A percentile compares a stretch with the other conserved stretches of the same genome.
Evolutionary conservation across 2,888 invertebrate species (phyloP).

Genomic region (Clistopyga incitator): DNA sequence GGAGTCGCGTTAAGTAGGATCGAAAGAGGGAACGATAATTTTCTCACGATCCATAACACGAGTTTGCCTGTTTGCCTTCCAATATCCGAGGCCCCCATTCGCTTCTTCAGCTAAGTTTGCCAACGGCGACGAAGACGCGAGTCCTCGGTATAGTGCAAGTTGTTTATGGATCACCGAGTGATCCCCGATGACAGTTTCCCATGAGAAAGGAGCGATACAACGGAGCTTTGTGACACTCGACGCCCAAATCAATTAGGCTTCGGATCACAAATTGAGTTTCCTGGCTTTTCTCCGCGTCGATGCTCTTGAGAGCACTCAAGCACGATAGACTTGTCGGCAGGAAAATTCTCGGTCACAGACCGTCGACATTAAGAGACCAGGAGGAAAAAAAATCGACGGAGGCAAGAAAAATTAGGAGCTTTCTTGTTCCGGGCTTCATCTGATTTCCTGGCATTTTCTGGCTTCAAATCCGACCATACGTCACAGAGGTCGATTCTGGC

Average conservation of each 20-base stretch:
- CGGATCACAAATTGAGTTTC: constrained; percentile 49
- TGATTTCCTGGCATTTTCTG: not conserved
- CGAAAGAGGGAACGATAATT: constrained; percentile 11
- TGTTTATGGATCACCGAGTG: not conserved
- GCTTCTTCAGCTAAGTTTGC: constrained; percentile 37
- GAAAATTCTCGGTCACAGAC: not conserved
- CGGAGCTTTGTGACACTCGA: constrained; percentile 9
- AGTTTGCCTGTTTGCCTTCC: constrained; percentile 33
- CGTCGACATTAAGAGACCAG: not conserved
- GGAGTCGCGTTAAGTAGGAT: not conserved
- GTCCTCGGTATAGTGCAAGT: not conserved
- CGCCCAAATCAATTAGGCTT: constrained; percentile 50
- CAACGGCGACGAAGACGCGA: constrained; percentile 13
- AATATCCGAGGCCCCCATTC: constrained; percentile 25
- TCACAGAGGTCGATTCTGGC: not conserved
- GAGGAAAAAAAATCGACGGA: not conserved
- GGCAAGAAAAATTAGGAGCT: not conserved
- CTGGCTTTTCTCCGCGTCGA: not conserved
- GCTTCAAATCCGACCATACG: not conserved
- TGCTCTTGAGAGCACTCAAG: not conserved
- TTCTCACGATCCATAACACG: constrained; percentile 24
- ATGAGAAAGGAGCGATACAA: constrained; percentile 28
- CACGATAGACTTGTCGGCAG: not conserved
- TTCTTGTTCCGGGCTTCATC: not conserved
- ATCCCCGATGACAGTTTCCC: constrained; percentile 8